These are phyloP conservation scores for Crypturellus tataupa DNA, from an alignment of 2,797 vertebrate genomes.

Conservation along the genomic window DNA sequence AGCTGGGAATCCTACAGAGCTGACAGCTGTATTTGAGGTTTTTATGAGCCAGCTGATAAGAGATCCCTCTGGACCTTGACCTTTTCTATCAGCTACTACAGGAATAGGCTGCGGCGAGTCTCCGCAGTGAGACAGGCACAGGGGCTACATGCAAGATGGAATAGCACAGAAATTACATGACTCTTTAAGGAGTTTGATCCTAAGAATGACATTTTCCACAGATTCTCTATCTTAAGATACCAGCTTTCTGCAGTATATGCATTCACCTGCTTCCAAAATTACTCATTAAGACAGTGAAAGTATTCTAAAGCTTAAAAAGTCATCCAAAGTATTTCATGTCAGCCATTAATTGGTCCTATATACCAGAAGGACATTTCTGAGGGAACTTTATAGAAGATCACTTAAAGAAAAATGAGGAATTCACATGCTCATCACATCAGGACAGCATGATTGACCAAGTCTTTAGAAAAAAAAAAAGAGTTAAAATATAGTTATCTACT, in stretches of 20 bases:
- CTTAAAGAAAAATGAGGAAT: neutral
- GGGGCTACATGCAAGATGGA: neutral
- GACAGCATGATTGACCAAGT: accelerated
- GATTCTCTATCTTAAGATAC: neutral
- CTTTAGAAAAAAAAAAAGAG: neutral
- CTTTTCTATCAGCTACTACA: neutral
- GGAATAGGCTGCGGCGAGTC: neutral
- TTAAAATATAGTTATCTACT: neutral
- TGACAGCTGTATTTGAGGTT: neutral
- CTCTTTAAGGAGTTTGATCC: accelerated
- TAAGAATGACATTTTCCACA: neutral
- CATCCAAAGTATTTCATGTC: neutral
- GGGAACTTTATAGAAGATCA: neutral
- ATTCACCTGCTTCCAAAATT: neutral
- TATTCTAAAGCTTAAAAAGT: neutral
- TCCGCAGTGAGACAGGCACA: accelerated
- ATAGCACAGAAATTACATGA: neutral
- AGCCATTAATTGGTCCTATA: neutral
- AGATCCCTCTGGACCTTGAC: neutral
- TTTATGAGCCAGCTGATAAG: neutral
- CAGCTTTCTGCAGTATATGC: neutral
- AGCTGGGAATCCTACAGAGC: accelerated
- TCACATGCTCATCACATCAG: neutral
- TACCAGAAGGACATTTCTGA: neutral
- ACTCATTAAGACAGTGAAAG: neutral